Evolutionary conservation across 1,140 invertebrate genomes (phyloP), one percentile per base, ranked within the genome.

Genomic region (Pristionchus pacificus): DNA sequence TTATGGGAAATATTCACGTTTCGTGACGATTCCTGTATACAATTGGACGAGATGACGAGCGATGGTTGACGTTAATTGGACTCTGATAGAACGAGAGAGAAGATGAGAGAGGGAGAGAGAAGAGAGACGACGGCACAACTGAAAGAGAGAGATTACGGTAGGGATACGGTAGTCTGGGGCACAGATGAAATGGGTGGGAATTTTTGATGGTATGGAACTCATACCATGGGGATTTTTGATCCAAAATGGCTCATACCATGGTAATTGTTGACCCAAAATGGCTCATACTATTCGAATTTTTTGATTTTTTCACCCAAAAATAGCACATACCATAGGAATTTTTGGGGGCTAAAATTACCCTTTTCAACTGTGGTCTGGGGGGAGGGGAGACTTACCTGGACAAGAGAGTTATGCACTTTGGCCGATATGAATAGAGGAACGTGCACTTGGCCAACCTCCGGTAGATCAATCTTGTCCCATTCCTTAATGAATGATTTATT

Each of bases 401-500:
- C 68, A n/a, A 73, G 33, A 27, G 66, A 19, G 6, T n/a, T 19
- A 14, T 73, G 71, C 14, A 73, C 13, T 0, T 60, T 2, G 32
- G 71, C 31, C 0, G 65, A 68, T 32, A 73, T 32, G 49, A 55
- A 72, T 15, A 73, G 55, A 2, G 71, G 71, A 24, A 73, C 66
- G 2, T n/a, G 30, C 1, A 68, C 71, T 31, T 55, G 32, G 19
- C 71, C 66, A n/a, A 73, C 71, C 29, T 73, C 71, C 1, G 59
- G 31, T 0, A 55, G 57, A n/a, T 67, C 27, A 1, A 69, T 32
- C 0, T 63, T 13, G 25, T 69, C 67, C 67, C 67, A 69, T 60
- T 69, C 60, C 67, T 69, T 64, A 69, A 69, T 65, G 1, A 33
- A n/a, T 25, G 28, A 1, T 33, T 19, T 1, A 67, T 58, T 13